Base-by-base conservation (phyloP, 2,113 vertebrate species). In the Scolopax mira region DNA sequence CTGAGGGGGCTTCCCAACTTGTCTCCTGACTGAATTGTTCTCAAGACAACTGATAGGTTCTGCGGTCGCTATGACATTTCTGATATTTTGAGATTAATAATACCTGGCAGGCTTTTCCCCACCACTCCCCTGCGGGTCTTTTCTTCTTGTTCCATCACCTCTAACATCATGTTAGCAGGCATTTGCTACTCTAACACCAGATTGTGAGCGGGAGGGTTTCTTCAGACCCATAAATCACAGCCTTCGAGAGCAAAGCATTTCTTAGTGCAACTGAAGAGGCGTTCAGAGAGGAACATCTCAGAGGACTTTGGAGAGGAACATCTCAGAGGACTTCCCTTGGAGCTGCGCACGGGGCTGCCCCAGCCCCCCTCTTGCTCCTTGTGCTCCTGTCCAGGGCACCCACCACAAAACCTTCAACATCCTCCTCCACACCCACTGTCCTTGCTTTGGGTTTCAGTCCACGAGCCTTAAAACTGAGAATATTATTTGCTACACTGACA, bases 81-180 rank as follows among this genome's bases (percentile, higher is more conserved):
- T 62, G 81, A 57, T 82, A 75, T 39, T 92, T 91, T 57, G 78
- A 95, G 85, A 96, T 83, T 95, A 87, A 80, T 42, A 93, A 85
- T 62, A 88, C 73, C 93, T 82, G 21, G 65, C 88, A 89, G 62
- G 87, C 80, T 88, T 94, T 77, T 85, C 62, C 66, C 58, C 35
- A 35, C n/a, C 1, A 0, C 33, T 66, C 35, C 18, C 21, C 28
- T 0, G 0, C 3, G 6, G 19, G 18, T 13, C 31, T 80, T 37
- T 67, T 86, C 79, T 49, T 79, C 15, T 46, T 57, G 25, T n/a
- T 58, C 78, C 61, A 54, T 57, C 83, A 37, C 42, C 84, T 81
- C 24, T 60, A 65, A 18, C n/a, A 79, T 41, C 2, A 3, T 0
- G 18, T 18, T 37, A 57, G 37, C 71, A 89, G 81, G 21, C 3